These are phyloP conservation scores for Brachyptera putata DNA, from an alignment of 2,888 invertebrate species.

Conservation along the genomic window DNA sequence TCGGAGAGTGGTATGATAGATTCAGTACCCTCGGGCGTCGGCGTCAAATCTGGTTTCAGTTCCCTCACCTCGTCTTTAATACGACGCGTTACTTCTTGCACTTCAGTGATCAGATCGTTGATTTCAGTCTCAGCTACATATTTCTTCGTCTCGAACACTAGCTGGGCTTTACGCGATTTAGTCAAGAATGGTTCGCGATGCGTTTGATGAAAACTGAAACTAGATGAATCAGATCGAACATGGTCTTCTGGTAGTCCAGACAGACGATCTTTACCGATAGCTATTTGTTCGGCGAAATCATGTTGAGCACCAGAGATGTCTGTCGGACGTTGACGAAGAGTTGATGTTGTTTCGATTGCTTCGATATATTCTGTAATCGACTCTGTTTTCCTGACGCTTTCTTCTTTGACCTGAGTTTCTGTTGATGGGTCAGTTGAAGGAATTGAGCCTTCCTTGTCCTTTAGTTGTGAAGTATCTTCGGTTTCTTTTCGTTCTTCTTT, in stretches of 20 bases:
- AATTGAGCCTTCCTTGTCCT: too few relatives aligned
- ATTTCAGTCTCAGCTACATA: constrained; percentile 32
- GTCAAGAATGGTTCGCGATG: constrained; percentile 9
- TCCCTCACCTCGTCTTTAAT: constrained; percentile 49
- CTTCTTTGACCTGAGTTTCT: too few relatives aligned
- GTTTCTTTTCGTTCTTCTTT: too few relatives aligned
- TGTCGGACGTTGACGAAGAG: neutral
- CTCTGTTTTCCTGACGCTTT: neutral
- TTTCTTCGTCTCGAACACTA: constrained; percentile 8
- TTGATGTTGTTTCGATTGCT: neutral
- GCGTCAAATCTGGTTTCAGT: constrained; percentile 50
- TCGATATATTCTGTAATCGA: constrained; percentile 5
- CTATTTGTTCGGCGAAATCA: constrained; percentile 5
- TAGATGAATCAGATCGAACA: neutral
- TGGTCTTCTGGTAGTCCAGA: neutral
- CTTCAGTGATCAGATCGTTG: constrained; percentile 46
- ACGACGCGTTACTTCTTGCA: constrained; percentile 48
- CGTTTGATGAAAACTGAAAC: neutral
- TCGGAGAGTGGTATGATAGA: constrained; percentile 25
- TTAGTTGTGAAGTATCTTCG: too few relatives aligned
- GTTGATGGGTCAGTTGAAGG: too few relatives aligned
- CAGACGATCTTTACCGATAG: neutral
- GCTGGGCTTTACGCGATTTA: constrained; percentile 3
- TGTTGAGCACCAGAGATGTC: neutral
- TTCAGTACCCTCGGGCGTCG: constrained; percentile 46